Evolutionary conservation across 2,797 vertebrate species (phyloP), one percentile per base, ranked within the genome.

Genomic region (Myotis pilosus): DNA sequence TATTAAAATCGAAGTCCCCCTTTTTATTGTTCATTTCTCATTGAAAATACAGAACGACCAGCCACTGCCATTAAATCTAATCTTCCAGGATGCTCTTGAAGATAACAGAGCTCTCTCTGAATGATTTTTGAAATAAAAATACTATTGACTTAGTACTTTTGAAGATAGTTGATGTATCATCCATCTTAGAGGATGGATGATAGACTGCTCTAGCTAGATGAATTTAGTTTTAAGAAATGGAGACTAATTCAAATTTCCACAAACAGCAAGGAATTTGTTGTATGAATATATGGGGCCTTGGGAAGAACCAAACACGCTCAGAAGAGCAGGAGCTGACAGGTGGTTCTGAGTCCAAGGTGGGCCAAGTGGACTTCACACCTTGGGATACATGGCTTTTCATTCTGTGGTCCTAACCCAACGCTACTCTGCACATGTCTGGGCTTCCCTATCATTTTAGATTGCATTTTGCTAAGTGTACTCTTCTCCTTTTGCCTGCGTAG

Each of bases 21-120:
- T 15, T 55, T 92, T 62, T 86, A 55, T 38, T 94, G 17, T 89
- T 79, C 28, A 94, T 91, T 94, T 91, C 66, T 91, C 53, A 75
- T 22, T 55, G 62, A 66, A 92, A 93, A 93, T 76, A 89, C 5
- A 47, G 75, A 93, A 53, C 4, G 66, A 44, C 9, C 25, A 71
- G 2, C 75, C 41, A 66, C 16, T 76, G 60, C 23, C 57, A 33
- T 62, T 75, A 72, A 64, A 72, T 28, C 17, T 36, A 36, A 80
- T 66, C 62, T 53, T 91, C 25, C 6, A 68, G 8, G 22, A 49
- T 60, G 8, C 20, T 64, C 28, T 89, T 87, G 23, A 91, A 20
- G 53, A 62, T 62, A 62, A 62, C 60, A 62, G 25, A 62, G 60
- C 6, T 62, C 60, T 16, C 60, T 30, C 60, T 72, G 15, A 92